Conservation (phyloP, 2,797 vertebrate species). For the Aphelocoma californica region DNA sequence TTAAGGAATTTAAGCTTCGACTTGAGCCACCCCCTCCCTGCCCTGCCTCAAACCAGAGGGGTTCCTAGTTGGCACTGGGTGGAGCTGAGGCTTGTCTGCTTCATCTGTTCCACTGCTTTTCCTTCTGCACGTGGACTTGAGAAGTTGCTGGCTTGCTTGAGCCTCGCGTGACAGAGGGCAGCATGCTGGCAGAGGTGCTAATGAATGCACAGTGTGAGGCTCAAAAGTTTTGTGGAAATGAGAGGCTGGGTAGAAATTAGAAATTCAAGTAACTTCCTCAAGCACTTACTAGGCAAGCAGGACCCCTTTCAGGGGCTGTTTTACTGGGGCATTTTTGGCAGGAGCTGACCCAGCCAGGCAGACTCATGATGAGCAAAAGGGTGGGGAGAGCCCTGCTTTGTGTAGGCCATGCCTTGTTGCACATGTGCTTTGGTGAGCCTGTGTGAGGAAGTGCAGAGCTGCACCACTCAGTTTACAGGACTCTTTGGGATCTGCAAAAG, state of each 20-base stretch:
- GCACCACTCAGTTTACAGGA: fast-evolving
- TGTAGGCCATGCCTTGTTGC: fast-evolving
- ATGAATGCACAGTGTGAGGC: fast-evolving
- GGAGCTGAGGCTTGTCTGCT: background rate
- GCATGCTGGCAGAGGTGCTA: fast-evolving
- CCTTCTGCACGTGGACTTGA: background rate
- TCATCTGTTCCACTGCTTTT: background rate
- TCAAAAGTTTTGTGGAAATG: background rate
- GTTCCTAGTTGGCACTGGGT: background rate
- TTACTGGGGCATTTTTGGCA: fast-evolving
- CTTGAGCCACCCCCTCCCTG: fast-evolving
- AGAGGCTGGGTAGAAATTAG: background rate
- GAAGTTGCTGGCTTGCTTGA: background rate
- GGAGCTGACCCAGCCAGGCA: background rate
- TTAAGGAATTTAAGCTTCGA: background rate
- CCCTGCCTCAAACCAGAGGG: background rate
- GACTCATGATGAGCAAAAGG: background rate
- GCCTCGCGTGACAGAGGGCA: fast-evolving
- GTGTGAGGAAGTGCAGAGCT: background rate
- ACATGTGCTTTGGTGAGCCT: fast-evolving
- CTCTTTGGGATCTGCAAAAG: background rate
- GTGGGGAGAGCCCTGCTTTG: background rate
- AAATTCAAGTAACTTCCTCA: background rate
- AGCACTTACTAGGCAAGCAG: background rate
- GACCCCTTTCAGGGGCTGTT: background rate